Percentiles rank a stretch among this genome's conserved stretches.
Conservation (phyloP, 2,888 invertebrate species). For the Synergus itoensis region DNA sequence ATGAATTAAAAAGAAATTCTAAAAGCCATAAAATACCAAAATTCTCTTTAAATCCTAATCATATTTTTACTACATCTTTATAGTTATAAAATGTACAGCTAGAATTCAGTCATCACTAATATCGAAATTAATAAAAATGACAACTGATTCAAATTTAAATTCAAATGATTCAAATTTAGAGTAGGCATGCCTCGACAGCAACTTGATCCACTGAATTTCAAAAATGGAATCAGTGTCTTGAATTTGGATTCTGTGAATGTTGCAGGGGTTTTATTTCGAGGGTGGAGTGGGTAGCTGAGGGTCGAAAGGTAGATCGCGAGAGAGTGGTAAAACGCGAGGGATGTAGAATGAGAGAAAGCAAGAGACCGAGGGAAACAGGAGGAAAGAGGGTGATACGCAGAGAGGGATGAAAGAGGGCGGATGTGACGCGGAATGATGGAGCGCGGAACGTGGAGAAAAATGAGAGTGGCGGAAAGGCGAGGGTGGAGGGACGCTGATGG, state of each 20-base stretch:
- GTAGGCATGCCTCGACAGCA: constrained; percentile 44
- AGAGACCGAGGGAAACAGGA: constrained; percentile 61
- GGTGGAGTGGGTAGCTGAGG: constrained; percentile 44
- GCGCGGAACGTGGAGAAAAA: constrained; percentile 77
- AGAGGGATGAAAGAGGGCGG: constrained; percentile 78
- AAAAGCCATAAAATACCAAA: too few relatives aligned
- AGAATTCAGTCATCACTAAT: too few relatives aligned
- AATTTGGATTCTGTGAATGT: constrained; percentile 31
- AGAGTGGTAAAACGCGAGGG: constrained; percentile 29
- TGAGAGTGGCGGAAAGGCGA: constrained; percentile 72
- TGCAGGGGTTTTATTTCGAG: background rate
- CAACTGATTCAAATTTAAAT: background rate
- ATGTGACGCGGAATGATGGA: constrained; percentile 76
- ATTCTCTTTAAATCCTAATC: too few relatives aligned
- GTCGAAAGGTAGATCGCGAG: constrained; percentile 46
- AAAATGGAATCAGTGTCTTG: constrained; percentile 52
- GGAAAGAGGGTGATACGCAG: constrained; percentile 77
- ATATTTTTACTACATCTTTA: too few relatives aligned
- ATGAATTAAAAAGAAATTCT: too few relatives aligned
- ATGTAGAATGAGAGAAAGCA: constrained; percentile 50
- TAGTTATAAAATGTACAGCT: too few relatives aligned
- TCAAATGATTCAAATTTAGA: background rate
- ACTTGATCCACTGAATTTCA: constrained; percentile 40
- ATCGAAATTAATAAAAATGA: too few relatives aligned
- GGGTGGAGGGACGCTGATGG: constrained; percentile 77